Percentiles rank a stretch among this genome's conserved stretches.
These are phyloP conservation scores for Dastarcus helophoroides DNA, from an alignment of 2,888 invertebrate species.

Conservation along the genomic window DNA sequence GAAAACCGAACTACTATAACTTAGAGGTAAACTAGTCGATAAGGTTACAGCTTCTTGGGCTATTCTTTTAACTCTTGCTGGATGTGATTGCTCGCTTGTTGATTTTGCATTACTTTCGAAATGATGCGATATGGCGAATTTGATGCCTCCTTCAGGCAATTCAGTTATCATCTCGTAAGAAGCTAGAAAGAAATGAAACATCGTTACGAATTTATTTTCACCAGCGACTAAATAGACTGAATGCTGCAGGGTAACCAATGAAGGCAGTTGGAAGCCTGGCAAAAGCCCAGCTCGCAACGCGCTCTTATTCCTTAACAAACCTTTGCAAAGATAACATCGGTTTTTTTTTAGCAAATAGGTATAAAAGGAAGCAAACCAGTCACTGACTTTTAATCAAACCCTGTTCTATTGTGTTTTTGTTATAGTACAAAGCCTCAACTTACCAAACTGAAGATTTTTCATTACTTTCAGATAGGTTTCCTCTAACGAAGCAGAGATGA, in stretches of 20 bases:
- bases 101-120: conserved; percentile 79
- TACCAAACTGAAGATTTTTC: conserved; percentile 82
- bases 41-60: conserved; percentile 93
- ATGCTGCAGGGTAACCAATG: no score
- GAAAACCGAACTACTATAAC: conserved; percentile 89
- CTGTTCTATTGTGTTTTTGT: no score
- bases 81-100: conserved; percentile 77
- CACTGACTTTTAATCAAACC: no score
- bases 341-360: no score
- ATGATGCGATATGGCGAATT: conserved; percentile 81
- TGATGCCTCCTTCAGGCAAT: conserved; percentile 55
- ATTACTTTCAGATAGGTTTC: conserved; percentile 77
- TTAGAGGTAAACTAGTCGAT: conserved; percentile 82
- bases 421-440: no score
- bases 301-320: no score
- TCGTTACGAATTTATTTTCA: no score
- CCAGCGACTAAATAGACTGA: no score
- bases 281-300: no score
- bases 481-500: conserved; percentile 48
- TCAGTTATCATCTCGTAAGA: conserved; percentile 88
- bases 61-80: conserved; percentile 77
- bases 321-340: no score
- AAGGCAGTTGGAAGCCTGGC: no score
- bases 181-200: conserved; percentile 49
- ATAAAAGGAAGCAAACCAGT: no score